Evolutionary conservation across 1,140 invertebrate genomes (phyloP).

Genomic region (Neodiprion virginianus): DNA sequence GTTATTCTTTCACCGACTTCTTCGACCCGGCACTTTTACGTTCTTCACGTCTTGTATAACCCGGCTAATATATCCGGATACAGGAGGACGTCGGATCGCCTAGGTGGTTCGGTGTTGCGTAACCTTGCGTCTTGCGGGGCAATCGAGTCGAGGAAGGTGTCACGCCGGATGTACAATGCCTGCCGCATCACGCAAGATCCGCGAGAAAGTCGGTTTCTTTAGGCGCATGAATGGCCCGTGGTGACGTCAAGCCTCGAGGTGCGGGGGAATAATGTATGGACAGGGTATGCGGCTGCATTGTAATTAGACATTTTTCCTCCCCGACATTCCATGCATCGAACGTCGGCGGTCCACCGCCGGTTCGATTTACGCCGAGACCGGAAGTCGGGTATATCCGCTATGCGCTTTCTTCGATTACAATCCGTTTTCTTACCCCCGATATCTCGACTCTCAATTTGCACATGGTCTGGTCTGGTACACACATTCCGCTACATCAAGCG

Average conservation of each 20-base stretch:
- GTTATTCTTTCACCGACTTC: too few relatives aligned
- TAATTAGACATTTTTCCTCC: conserved; percentile 49
- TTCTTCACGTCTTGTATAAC: too few relatives aligned
- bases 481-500: conserved; percentile 6
- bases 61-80: too few relatives aligned
- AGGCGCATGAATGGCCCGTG: conserved; percentile 45
- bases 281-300: too few relatives aligned
- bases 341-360: too few relatives aligned
- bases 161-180: background rate
- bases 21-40: too few relatives aligned
- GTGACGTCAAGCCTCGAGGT: conserved; percentile 52
- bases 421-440: background rate
- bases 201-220: conserved; percentile 50
- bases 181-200: conserved; percentile 50
- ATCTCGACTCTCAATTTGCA: background rate
- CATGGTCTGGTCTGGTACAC: background rate
- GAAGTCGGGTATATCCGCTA: background rate
- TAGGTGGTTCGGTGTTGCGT: background rate
- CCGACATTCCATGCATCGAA: conserved; percentile 24
- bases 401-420: background rate
- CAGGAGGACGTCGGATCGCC: too few relatives aligned
- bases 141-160: background rate
- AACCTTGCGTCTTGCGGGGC: background rate
- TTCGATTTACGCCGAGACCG: background rate
- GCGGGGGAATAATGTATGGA: conserved; percentile 49